These are phyloP conservation scores for Camponotus fellah DNA, from an alignment of 2,888 invertebrate species.

Conservation along the genomic window DNA sequence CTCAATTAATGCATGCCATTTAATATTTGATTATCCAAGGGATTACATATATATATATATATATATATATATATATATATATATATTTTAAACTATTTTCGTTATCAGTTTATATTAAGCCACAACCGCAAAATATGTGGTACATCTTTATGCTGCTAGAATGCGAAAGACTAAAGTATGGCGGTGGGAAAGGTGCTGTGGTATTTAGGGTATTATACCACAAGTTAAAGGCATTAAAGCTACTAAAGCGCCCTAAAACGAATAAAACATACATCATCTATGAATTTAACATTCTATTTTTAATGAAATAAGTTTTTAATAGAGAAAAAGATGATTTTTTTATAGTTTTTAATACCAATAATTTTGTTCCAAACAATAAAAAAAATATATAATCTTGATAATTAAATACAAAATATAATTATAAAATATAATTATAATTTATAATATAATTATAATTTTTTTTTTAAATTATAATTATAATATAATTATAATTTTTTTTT, in stretches of 20 bases:
- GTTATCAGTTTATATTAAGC: conserved; percentile 12
- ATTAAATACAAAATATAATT: too few species aligned
- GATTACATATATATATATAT: too few species aligned
- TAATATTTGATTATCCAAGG: conserved; percentile 10
- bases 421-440: too few species aligned
- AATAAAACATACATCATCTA: conserved; percentile 3
- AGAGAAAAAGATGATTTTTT: neutral
- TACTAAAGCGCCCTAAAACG: conserved; percentile 24
- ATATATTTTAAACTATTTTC: neutral
- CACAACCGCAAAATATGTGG: conserved; percentile 16
- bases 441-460: too few species aligned
- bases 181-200: conserved; percentile 14
- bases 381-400: neutral
- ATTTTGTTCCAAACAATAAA: neutral
- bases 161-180: neutral
- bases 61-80: neutral
- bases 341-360: neutral
- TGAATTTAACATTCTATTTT: neutral
- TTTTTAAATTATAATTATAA: too few species aligned
- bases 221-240: conserved; percentile 53
- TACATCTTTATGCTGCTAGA: neutral
- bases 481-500: too few species aligned
- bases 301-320: neutral
- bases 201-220: conserved; percentile 49
- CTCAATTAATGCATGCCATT: conserved; percentile 11